A percentile compares a stretch with the other conserved stretches of the same genome.
Evolutionary conservation across 2,113 vertebrate species (phyloP).

Genomic region (Salvelinus namaycush): DNA sequence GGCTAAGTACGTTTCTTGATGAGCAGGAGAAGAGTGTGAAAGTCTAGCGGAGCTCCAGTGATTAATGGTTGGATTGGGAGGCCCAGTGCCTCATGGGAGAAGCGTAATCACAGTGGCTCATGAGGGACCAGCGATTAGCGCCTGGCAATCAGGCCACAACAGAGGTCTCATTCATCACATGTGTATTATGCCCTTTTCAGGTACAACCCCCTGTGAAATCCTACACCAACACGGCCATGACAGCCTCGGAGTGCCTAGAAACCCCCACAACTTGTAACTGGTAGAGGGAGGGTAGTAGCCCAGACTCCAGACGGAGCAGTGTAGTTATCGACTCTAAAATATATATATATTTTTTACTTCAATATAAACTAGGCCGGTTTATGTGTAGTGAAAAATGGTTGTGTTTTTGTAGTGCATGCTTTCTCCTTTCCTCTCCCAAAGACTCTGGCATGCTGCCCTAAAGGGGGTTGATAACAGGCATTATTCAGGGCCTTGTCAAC

Average conservation of each 20-base stretch:
- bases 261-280: slow-evolving; percentile 22
- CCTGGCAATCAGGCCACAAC: slow-evolving; percentile 70
- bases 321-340: slow-evolving; percentile 34
- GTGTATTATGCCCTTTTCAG: slow-evolving; percentile 60
- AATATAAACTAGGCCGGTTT: slow-evolving; percentile 22
- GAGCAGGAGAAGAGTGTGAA: slow-evolving; percentile 12
- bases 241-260: slow-evolving; percentile 44
- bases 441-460: slow-evolving; percentile 37
- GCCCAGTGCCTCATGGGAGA: slow-evolving; percentile 48
- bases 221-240: slow-evolving; percentile 47
- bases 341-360: slow-evolving; percentile 32
- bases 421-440: slow-evolving; percentile 43
- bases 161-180: slow-evolving; percentile 72
- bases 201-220: slow-evolving; percentile 64
- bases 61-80: slow-evolving; percentile 51
- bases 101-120: slow-evolving; percentile 52
- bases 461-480: slow-evolving; percentile 41
- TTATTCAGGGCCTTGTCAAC: slow-evolving; percentile 54
- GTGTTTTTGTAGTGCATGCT: slow-evolving; percentile 32
- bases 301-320: slow-evolving; percentile 6
- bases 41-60: slow-evolving; percentile 38
- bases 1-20: neutral
- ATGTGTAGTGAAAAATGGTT: slow-evolving; percentile 31
- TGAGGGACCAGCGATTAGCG: slow-evolving; percentile 46
- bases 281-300: slow-evolving; percentile 18